Conservation (phyloP, 1,140 invertebrate genomes). For the Melipona quadrifasciata region DNA sequence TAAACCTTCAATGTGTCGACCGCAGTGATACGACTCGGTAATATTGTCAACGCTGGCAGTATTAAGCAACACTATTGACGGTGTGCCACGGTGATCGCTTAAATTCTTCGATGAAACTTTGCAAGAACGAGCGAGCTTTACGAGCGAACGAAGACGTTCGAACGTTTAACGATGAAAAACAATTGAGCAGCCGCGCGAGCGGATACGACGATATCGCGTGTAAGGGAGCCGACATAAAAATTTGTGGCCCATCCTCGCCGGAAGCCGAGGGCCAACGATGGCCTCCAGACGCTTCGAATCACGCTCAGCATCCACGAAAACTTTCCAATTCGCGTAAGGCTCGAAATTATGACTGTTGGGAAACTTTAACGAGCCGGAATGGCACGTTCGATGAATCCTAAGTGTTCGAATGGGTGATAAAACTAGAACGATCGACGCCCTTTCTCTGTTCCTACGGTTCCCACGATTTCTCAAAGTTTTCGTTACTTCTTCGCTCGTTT, state of each 20-base stretch:
- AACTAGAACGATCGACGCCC: not conserved
- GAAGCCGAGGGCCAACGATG: not conserved
- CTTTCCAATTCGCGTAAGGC: slow-evolving; percentile 22
- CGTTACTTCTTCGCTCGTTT: not conserved
- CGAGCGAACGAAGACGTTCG: not conserved
- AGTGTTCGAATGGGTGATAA: slow-evolving; percentile 5
- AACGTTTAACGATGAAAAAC: slow-evolving; percentile 44
- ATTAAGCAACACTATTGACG: not conserved
- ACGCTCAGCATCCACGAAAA: not conserved
- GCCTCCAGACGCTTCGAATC: slow-evolving; percentile 21
- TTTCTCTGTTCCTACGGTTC: too few relatives aligned
- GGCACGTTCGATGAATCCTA: not conserved
- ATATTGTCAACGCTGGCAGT: not conserved
- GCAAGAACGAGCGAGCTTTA: slow-evolving; percentile 14
- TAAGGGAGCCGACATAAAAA: slow-evolving; percentile 46
- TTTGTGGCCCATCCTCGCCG: slow-evolving; percentile 18
- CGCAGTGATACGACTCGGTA: too few relatives aligned
- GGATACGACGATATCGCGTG: slow-evolving; percentile 25
- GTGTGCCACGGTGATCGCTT: not conserved
- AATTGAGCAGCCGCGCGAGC: slow-evolving; percentile 1
- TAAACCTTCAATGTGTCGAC: not conserved
- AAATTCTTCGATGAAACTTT: slow-evolving; percentile 12
- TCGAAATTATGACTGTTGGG: slow-evolving; percentile 22
- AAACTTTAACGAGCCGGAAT: slow-evolving; percentile 15
- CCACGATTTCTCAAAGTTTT: not conserved